Base-by-base conservation (phyloP, 2,888 invertebrate genomes). In the Pardosa pseudoannulata region DNA sequence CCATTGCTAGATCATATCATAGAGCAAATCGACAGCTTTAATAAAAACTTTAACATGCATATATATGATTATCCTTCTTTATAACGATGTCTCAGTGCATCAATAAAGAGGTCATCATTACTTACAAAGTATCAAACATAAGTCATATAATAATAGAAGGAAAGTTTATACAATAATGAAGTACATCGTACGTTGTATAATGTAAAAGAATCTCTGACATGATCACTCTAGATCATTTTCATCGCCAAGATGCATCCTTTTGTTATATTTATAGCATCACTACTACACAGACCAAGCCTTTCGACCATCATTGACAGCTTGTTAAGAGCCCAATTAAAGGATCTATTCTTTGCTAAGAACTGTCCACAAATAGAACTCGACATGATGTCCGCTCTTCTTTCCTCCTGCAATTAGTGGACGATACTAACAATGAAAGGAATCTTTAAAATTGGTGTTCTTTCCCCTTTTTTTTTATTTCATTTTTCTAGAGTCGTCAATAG, bases 291-390 rank as follows among this genome's bases (percentile, higher is more conserved):
- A 29, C n/a, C 31, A 32, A 67, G 13, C 19, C 19, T n/a, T 32
- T 67, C 32, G 1, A 6, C 56, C 70, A 64, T 83, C 82, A 41
- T 36, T 36, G 76, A 65, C 76, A 41, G 75, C 65, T 76, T 72
- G 65, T 76, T 83, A 83, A 50, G 36, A 11, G 19, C 6, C 68
- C 68, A 85, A 85, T 85, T 85, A 85, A 85, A 50, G 68, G 16
- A 13, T 19, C 73, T 39, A 76, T 85, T 78, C 73, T 56, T 78
- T 68, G 76, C 36, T 65, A 71, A 62, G 46, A 16, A 68, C 41
- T 16, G 28, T 71, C 32, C 73, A 73, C 73, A 78, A 73, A 83
- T 76, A 83, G 76, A 76, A 78, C 23, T 68, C 73, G 31, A 67
- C 76, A 78, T 65, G 68, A 78, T 73, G 78, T 56, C 76, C 65